Base-by-base conservation (phyloP, 2,113 vertebrate genomes). In the Tragelaphus buxtoni region DNA sequence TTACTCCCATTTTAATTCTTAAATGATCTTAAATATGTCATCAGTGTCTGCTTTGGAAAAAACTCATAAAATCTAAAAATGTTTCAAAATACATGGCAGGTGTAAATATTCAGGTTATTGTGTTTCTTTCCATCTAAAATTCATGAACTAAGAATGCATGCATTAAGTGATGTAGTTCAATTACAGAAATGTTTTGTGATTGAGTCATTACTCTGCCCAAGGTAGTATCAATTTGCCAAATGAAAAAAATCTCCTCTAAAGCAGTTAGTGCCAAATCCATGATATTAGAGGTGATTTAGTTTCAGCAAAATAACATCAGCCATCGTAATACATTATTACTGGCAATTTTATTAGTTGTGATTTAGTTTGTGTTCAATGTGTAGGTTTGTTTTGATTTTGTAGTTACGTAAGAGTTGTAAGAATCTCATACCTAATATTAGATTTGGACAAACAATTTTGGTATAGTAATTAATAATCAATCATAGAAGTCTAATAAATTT, bases 321-420 rank as follows among this genome's bases (percentile, higher is more conserved):
- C 24, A 79, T 86, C 9, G 14, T 14, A 77, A 90, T 65, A 89
- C 80, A 72, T 63, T 79, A 63, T 51, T 89, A n/a, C 18, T 85
- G 22, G 85, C 47, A 69, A 51, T 81, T 88, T 79, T 61, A 88
- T 63, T 85, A 90, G 74, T 32, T 87, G 3, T 77, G 77, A 92
- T 86, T 94, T 87, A 76, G 16, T 47, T 94, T 94, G n/a, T 85
- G 89, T 83, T 94, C 87, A 72, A 30, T 83, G 79, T 87, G 10
- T 90, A 95, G 47, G 26, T 90, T 94, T 93, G 53, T 77, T 91
- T 90, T 63, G 8, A 53, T 79, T 81, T 91, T 90, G 91, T 87
- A 84, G 28, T 90, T 92, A 55, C 24, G 4, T 77, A 90, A 84
- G 53, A 88, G 16, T 35, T 80, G 1, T 53, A 89, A 96, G 74